Evolutionary conservation across 1,140 invertebrate species (phyloP), one percentile per base, ranked within the genome.

Genomic region (Pachypsylla venusta): DNA sequence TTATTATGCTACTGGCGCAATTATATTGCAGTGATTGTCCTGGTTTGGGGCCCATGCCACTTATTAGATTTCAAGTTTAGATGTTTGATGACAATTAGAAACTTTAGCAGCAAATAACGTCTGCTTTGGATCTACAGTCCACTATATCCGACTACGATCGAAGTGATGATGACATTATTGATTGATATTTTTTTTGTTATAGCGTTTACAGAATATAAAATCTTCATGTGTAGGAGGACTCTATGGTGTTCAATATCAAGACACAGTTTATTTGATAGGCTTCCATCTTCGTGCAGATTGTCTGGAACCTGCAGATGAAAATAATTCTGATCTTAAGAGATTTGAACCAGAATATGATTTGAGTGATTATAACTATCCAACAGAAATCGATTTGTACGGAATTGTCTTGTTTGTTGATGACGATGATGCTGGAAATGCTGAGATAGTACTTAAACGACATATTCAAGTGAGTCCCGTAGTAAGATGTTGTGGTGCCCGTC

Each of bases 191-290:
- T 19, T 48, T 48, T 19, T 19, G 7, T 48, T 48, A 19, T 22
- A 48, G 42, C 42, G 42, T 19, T 19, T 48, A 48, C n/a, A 48
- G 22, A 48, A 48, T 19, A 22, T 48, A 48, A 48, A 48, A 19
- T 19, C 4, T 48, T n/a, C n/a, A n/a, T n/a, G 42, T 19, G 22
- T 48, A 5, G 42, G 42, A 5, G 42, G 42, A 7, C 42, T 48
- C n/a, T 48, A 48, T 48, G 42, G 42, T 19, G 42, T 48, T 19
- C 42, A 48, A 48, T 19, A 48, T 48, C 42, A 48, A n/a, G 42
- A 48, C 16, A 48, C 42, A 5, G 42, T 48, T 22, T 48, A 48
- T n/a, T 3, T 48, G n/a, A 48, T 48, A 5, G 42, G 42, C 16
- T 48, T 48, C 22, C 42, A 48, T 48, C 42, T 48, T 4, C 16